Conservation (phyloP, 2,888 invertebrate species). For the Hipparchia sbordonii region DNA sequence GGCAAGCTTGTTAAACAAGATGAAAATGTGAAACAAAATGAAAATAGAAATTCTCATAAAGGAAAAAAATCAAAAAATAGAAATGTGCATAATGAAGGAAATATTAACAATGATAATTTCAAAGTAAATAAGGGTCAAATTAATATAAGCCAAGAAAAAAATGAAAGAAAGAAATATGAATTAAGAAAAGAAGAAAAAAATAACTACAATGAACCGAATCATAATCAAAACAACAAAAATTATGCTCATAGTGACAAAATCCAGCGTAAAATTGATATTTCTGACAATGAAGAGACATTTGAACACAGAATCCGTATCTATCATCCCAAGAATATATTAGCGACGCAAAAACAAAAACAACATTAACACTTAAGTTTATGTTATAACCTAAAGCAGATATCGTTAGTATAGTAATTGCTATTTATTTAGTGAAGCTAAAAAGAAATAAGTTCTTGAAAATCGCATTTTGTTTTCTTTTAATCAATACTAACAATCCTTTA, state of each 20-base stretch:
- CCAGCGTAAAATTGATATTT: slow-evolving; percentile 13
- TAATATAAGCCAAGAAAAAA: not conserved
- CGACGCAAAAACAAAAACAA: slow-evolving; percentile 18
- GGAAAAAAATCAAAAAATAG: not conserved
- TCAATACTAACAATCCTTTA: too few species aligned
- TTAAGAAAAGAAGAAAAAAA: slow-evolving; percentile 1
- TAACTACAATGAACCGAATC: not conserved
- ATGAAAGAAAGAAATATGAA: not conserved
- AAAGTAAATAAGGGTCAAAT: not conserved
- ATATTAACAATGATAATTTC: not conserved
- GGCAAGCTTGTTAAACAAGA: not conserved
- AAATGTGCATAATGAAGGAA: not conserved
- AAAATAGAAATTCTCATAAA: slow-evolving; percentile 1
- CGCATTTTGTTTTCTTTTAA: not conserved
- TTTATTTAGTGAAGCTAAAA: slow-evolving; percentile 4
- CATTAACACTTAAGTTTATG: not conserved
- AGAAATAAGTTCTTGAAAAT: not conserved
- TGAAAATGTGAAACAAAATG: not conserved
- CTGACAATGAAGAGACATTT: slow-evolving; percentile 30
- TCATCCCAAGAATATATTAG: slow-evolving; percentile 31
- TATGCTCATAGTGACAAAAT: slow-evolving; percentile 3
- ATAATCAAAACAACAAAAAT: not conserved
- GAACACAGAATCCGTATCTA: slow-evolving; percentile 39
- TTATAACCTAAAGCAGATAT: not conserved
- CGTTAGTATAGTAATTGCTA: slow-evolving; percentile 18